These are phyloP conservation scores for Gasterosteus aculeatus DNA, from an alignment of 2,113 vertebrate species.

Conservation along the genomic window DNA sequence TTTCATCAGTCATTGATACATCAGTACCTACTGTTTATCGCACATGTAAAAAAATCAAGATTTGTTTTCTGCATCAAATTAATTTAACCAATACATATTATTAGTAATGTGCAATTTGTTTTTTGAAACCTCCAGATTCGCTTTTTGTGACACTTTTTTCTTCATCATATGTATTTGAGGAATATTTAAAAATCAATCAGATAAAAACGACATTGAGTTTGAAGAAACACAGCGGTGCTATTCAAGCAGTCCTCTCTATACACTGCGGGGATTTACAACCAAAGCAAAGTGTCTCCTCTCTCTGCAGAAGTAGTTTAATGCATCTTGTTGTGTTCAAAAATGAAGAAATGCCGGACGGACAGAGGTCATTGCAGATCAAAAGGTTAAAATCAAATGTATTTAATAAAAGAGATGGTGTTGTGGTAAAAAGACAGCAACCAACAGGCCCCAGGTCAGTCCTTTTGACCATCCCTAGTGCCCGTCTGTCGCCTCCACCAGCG, in stretches of 20 bases:
- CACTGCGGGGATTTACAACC: constrained; percentile 17
- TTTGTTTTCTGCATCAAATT: not conserved
- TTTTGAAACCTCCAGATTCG: not conserved
- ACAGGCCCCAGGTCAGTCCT: too few species aligned
- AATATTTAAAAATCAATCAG: not conserved
- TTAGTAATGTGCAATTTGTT: not conserved
- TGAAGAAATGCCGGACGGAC: too few species aligned
- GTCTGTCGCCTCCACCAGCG: too few species aligned
- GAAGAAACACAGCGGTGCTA: not conserved
- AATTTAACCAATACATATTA: constrained; percentile 24
- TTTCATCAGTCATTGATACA: not conserved
- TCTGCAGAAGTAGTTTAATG: not conserved
- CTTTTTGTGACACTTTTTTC: not conserved
- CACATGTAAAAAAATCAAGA: not conserved
- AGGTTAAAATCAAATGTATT: too few species aligned
- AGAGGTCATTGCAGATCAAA: too few species aligned
- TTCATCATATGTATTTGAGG: not conserved
- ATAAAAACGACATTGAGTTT: not conserved
- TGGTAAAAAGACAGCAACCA: too few species aligned
- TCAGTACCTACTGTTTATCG: not conserved
- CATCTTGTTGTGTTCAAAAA: too few species aligned
- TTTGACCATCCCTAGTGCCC: too few species aligned
- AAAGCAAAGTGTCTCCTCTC: not conserved
- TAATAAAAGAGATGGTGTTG: too few species aligned
- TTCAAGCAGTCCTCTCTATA: not conserved